Percentiles rank a stretch among this genome's conserved stretches.
Conservation (phyloP, 2,113 vertebrate genomes). For the Microtus montanus region DNA sequence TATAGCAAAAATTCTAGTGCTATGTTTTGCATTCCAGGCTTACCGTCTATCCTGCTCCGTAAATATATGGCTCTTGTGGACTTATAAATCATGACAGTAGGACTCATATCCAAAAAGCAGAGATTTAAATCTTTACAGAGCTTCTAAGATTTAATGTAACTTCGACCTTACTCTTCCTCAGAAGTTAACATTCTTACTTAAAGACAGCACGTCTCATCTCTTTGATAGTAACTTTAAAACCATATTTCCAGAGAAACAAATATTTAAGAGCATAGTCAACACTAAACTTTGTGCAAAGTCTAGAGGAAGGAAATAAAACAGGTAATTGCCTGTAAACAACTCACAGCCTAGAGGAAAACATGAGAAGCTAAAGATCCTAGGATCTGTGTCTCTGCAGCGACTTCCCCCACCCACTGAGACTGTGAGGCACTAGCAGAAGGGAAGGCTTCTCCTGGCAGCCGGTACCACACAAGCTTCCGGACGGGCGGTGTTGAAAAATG, state of each 20-base stretch:
- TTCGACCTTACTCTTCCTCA: slow-evolving; percentile 44
- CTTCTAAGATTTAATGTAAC: slow-evolving; percentile 10
- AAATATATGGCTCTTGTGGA: slow-evolving; percentile 80
- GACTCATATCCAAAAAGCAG: slow-evolving; percentile 64
- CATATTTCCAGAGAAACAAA: neutral
- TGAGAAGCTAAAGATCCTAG: fast-evolving
- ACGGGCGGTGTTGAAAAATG: fast-evolving
- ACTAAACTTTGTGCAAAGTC: neutral
- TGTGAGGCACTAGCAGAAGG: neutral
- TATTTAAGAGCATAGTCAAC: neutral
- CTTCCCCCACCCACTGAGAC: fast-evolving
- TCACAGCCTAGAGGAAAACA: neutral
- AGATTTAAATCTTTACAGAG: slow-evolving; percentile 65
- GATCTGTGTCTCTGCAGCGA: fast-evolving
- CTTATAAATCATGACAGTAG: slow-evolving; percentile 83
- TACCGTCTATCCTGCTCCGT: slow-evolving; percentile 70
- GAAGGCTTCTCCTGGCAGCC: neutral
- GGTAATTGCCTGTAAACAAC: neutral
- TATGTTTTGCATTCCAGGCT: slow-evolving; percentile 78
- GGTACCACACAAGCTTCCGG: fast-evolving
- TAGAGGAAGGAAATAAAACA: neutral
- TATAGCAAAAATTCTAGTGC: slow-evolving; percentile 70
- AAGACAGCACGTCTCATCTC: neutral
- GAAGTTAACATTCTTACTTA: slow-evolving; percentile 40
- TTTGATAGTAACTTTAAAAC: slow-evolving; percentile 17